Evolutionary conservation across 2,888 invertebrate species (phyloP), one percentile per base, ranked within the genome.

Genomic region (Plagiodera versicolora): DNA sequence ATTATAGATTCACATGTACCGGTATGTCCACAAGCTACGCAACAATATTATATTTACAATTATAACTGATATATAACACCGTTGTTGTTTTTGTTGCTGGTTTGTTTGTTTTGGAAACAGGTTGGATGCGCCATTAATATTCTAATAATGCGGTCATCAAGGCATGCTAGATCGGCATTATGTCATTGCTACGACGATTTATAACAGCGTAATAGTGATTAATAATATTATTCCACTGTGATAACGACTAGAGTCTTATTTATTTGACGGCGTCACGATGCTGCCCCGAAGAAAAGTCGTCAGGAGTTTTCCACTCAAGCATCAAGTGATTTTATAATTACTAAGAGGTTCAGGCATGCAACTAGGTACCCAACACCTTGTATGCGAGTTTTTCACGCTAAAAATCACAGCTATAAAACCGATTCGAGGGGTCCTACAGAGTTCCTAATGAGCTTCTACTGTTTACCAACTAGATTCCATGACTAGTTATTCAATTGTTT

Each of bases 1-100:
- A 58, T 60, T 59, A 59, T 56, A 56, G 59, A 70, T 70, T 65
- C 67, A 52, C 48, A 58, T 58, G 60, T 63, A 70, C 67, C 65
- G 64, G 67, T 64, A 66, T 61, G 60, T 64, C 67, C 69, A 68
- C 67, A 64, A 68, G 68, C 65, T 35, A 51, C 28, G n/a, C 57
- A 28, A 32, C 32, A 32, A 54, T 49, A 56, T 56, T 63, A 63
- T 62, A 58, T 57, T 59, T 67, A 58, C 61, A 65, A 65, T 65
- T 61, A 66, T 67, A 69, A 69, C 66, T 71, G 70, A 71, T 70
- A 64, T 70, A 70, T 68, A 67, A 69, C 66, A 67, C 63, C 63
- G 59, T 56, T 65, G 66, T 66, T 54, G 24, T 67, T 62, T 62
- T 60, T 66, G 67, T 68, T 63, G 62, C 51, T n/a, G n/a, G n/a